Evolutionary conservation across 2,888 invertebrate genomes (phyloP).

Genomic region (Drosophila pegasa): DNA sequence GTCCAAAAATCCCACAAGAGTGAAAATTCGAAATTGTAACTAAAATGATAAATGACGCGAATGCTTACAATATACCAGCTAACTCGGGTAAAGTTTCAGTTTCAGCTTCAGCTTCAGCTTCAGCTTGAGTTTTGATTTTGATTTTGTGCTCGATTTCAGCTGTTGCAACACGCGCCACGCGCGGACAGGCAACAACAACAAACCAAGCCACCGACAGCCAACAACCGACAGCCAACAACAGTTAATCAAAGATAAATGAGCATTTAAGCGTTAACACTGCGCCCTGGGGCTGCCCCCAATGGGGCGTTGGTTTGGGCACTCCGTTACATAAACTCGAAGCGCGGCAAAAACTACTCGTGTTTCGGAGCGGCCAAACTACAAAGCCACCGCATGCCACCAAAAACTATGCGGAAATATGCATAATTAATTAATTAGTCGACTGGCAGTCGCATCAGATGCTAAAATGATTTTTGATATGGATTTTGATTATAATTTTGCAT

Average conservation of each 20-base stretch:
- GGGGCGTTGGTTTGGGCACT: constrained; percentile 63
- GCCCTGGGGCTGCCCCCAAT: constrained; percentile 44
- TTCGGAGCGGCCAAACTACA: constrained; percentile 62
- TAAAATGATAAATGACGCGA: constrained; percentile 71
- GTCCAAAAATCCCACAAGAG: constrained; percentile 27
- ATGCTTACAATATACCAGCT: constrained; percentile 52
- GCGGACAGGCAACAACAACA: constrained; percentile 17
- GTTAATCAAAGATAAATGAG: constrained; percentile 72
- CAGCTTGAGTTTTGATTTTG: constrained; percentile 38
- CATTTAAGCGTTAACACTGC: constrained; percentile 67
- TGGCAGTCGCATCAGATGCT: constrained; percentile 16
- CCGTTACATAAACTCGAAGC: constrained; percentile 61
- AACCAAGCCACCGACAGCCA: constrained; percentile 4
- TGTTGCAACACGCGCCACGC: constrained; percentile 59
- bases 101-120: constrained; percentile 46
- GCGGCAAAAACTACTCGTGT: constrained; percentile 58
- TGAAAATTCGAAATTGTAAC: constrained; percentile 58
- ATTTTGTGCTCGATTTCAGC: constrained; percentile 43
- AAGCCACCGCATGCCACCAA: constrained; percentile 53
- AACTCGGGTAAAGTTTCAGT: constrained; percentile 50
- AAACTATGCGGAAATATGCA: constrained; percentile 70
- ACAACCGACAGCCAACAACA: constrained; percentile 39
- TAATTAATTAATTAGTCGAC: constrained; percentile 75
- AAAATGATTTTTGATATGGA: constrained; percentile 30
- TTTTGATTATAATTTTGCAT: constrained; percentile 41